Percentiles rank a stretch among this genome's conserved stretches.
These are phyloP conservation scores for Nymphalis polychloros DNA, from an alignment of 2,888 invertebrate species.

Conservation along the genomic window DNA sequence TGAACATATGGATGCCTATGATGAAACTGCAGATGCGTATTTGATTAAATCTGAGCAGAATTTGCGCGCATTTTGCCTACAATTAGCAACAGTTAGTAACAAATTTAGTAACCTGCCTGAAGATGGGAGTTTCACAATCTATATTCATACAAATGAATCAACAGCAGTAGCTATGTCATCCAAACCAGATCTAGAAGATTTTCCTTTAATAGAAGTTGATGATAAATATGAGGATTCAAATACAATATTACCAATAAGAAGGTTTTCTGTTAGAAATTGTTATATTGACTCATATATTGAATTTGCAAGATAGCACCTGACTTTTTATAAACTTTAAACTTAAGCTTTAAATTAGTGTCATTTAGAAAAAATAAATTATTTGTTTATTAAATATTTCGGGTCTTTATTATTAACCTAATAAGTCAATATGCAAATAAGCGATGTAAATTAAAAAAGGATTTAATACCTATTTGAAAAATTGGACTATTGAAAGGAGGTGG, in stretches of 20 bases:
- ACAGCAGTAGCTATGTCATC: constrained; percentile 78
- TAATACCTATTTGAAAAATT: too few species aligned
- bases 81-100: constrained; percentile 72
- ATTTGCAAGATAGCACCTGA: constrained; percentile 3
- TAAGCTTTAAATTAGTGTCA: too few species aligned
- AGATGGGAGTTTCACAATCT: constrained; percentile 82
- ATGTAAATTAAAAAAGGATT: neutral
- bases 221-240: constrained; percentile 48
- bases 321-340: too few species aligned
- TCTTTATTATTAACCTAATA: too few species aligned
- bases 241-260: constrained; percentile 62
- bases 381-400: too few species aligned
- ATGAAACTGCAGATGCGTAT: constrained; percentile 80
- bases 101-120: constrained; percentile 77
- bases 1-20: constrained; percentile 49
- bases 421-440: too few species aligned
- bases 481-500: too few species aligned
- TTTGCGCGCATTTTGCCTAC: constrained; percentile 83
- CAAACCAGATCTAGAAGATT: constrained; percentile 75
- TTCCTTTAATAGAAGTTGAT: constrained; percentile 66
- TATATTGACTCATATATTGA: constrained; percentile 66
- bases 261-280: constrained; percentile 59
- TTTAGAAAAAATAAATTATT: too few species aligned
- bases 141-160: constrained; percentile 82
- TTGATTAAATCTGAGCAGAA: constrained; percentile 83